Percentiles rank a stretch among this genome's conserved stretches.
Evolutionary conservation across 2,888 invertebrate genomes (phyloP).

Genomic region (Anoncus sp.): DNA sequence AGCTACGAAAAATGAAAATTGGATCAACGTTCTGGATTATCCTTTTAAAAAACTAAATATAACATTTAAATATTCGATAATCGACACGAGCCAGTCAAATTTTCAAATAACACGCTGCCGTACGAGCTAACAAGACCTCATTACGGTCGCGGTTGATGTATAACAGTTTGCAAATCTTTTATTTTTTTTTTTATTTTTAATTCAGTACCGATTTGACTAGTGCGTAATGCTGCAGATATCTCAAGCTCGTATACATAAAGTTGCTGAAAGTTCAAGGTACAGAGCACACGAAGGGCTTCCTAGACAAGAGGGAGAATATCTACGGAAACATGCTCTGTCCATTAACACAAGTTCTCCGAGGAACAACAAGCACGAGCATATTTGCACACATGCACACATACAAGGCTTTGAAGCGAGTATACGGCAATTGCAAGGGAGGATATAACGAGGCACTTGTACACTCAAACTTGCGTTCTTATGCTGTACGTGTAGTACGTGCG

Average conservation of each 20-base stretch:
- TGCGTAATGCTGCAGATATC: not conserved
- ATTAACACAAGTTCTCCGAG: slow-evolving; percentile 10
- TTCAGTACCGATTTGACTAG: not conserved
- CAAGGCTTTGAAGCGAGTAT: not conserved
- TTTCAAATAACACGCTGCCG: no score
- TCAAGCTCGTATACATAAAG: not conserved
- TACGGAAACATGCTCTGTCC: not conserved
- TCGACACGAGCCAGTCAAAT: no score
- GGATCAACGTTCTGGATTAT: no score
- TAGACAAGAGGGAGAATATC: not conserved
- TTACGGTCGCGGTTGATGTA: no score
- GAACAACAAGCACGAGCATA: not conserved
- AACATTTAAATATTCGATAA: no score
- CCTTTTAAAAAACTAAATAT: no score
- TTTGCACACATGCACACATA: not conserved
- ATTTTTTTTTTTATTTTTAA: not conserved
- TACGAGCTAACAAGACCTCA: no score
- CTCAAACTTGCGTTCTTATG: slow-evolving; percentile 22
- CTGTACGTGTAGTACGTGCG: not conserved
- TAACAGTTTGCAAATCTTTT: not conserved
- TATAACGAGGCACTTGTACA: slow-evolving; percentile 38
- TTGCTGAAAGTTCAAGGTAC: slow-evolving; percentile 4
- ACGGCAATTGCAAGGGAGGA: not conserved
- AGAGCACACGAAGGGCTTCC: not conserved
- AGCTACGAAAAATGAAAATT: no score